Base-by-base conservation (phyloP, 2,797 vertebrate genomes). In the Toxotes lorentzi region DNA sequence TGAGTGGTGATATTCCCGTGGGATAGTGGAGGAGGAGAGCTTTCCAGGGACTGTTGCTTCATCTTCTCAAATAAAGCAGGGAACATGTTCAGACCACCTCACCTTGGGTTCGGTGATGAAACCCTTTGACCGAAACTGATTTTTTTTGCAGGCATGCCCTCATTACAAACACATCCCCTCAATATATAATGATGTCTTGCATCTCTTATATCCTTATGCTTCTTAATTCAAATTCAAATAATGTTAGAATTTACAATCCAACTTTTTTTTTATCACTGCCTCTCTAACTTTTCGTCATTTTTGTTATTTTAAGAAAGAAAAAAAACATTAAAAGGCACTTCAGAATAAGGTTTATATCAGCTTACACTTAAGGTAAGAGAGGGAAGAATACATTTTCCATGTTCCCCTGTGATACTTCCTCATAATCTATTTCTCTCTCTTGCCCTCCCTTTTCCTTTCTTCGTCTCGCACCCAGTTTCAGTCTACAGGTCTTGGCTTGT, bases 1-100 rank as follows among this genome's bases (percentile, higher is more conserved):
- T 92, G 93, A 93, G 81, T 88, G 90, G 66, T 81, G 88, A 91
- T 94, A 92, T 96, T 96, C 95, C 95, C 95, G 95, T 96, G 95
- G 95, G 95, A 96, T 94, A 92, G 92, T 93, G 86, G 87, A 90
- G 91, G 87, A 91, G 88, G 81, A 70, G 79, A 76, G 86, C 67
- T 95, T 95, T 95, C 95, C 94, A 95, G 94, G 92, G 75, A 58
- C 78, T 82, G 92, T 95, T 95, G 90, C 93, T 84, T 94, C 91
- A 95, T 93, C 89, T 72, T 74, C 78, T 67, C 73, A 89, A 94
- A 90, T 89, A 91, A 86, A 83, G 70, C 74, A 80, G 67, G 73
- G 90, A 94, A 95, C 94, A 91, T 91, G 94, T 92, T 82, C 91
- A 92, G 93, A 94, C 93, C 93, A 91, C 90, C 89, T 83, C 87